A percentile compares a stretch with the other conserved stretches of the same genome.
These are phyloP conservation scores for Halcyon smyrnensis DNA, from an alignment of 2,797 vertebrate species.

Conservation along the genomic window DNA sequence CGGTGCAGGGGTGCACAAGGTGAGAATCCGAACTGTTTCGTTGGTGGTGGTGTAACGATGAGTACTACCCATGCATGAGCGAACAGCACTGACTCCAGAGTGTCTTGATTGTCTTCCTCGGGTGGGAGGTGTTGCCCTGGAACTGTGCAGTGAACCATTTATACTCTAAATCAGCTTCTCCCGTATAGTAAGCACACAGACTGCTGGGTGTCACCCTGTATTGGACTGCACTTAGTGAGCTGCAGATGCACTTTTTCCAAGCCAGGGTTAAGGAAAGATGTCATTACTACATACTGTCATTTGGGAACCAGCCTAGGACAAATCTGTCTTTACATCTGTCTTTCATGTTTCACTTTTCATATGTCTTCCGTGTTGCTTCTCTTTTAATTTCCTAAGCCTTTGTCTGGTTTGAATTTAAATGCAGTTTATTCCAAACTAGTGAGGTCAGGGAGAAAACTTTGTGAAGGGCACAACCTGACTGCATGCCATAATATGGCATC, in stretches of 20 bases:
- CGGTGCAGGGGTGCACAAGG: background rate
- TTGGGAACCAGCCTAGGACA: slow-evolving; percentile 25
- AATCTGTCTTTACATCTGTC: background rate
- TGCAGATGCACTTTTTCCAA: slow-evolving; percentile 23
- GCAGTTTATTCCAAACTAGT: background rate
- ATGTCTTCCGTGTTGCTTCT: background rate
- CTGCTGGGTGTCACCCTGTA: slow-evolving; percentile 12
- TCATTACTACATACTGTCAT: background rate
- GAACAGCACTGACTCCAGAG: background rate
- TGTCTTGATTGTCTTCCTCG: background rate
- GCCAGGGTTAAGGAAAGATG: slow-evolving; percentile 13
- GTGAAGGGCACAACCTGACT: background rate
- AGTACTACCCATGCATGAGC: background rate
- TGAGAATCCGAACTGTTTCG: background rate
- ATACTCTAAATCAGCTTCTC: background rate
- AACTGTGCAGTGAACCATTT: background rate
- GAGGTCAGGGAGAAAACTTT: background rate
- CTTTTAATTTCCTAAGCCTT: background rate
- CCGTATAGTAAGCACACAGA: background rate
- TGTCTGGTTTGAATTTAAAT: background rate
- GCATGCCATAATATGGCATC: background rate
- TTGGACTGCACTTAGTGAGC: slow-evolving; percentile 20
- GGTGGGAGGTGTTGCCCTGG: background rate
- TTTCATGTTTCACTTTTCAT: background rate
- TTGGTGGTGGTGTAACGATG: background rate